phyloP scores from a whole-genome alignment of 2,113 vertebrate species.

The Daboia siamensis region DNA sequence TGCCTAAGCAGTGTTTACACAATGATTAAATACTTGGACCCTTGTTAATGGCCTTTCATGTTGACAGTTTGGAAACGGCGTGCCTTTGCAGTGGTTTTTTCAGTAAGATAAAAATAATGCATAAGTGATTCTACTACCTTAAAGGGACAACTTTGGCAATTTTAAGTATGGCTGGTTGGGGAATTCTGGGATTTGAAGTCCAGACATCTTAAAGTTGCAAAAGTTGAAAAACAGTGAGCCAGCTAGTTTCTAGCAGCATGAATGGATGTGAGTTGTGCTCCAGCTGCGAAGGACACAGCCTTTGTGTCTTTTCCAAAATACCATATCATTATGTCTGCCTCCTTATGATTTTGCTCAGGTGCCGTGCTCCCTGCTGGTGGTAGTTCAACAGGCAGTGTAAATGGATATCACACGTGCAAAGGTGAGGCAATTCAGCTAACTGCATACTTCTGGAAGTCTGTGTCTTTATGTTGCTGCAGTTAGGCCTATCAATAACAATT shows the following conservation, averaged over 20 bases:
- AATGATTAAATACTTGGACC: neutral
- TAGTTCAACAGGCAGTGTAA: slow-evolving; percentile 83
- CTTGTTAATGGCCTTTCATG: neutral
- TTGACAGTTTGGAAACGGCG: neutral
- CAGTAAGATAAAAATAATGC: neutral
- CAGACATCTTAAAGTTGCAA: neutral
- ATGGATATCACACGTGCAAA: slow-evolving; percentile 99
- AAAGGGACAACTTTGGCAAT: neutral
- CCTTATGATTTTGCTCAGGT: slow-evolving; percentile 71
- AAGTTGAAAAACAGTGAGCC: neutral
- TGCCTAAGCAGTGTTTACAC: neutral
- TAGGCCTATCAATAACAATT: neutral
- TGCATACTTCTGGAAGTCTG: neutral
- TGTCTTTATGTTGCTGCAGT: neutral
- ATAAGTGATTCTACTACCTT: too few relatives aligned
- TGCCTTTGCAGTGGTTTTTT: too few relatives aligned
- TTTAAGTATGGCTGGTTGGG: neutral
- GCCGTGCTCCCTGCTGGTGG: slow-evolving; percentile 66
- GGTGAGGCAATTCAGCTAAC: slow-evolving; percentile 77
- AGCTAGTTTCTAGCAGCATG: neutral
- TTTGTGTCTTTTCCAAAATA: neutral
- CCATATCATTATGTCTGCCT: slow-evolving; percentile 66
- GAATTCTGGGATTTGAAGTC: neutral
- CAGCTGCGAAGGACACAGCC: neutral
- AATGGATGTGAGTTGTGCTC: neutral